Base-by-base conservation (phyloP, 1,140 invertebrate genomes). In the Drosophila athabasca region DNA sequence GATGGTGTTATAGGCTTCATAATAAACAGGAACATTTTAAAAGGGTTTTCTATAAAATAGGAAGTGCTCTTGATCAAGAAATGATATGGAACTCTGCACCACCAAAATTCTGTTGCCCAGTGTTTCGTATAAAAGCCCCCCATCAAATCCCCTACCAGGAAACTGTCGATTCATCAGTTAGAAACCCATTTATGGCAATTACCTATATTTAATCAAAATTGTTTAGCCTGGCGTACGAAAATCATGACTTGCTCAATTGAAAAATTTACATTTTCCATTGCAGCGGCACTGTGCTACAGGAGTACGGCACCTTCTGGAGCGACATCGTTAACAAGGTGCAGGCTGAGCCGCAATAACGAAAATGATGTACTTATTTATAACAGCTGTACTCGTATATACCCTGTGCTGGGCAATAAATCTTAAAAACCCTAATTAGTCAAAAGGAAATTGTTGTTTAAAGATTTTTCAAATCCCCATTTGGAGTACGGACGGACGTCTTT, bases 301-400 rank as follows among this genome's bases (percentile, higher is more conserved):
- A 95, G 48, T 96, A 95, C 79, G 93, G 93, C 11, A 94, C 93
- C 11, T 96, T 95, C 84, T 96, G 95, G 95, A 93, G 94, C 17
- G 93, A 95, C 45, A 90, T 95, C 62, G 69, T 91, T 6, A 76
- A 67, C 62, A 90, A 90, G 54, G 83, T 91, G 58, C 83, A 85
- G 54, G 64, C 71, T 31, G 53, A 81, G 65, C 64, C 62, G 39
- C 55, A 76, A 62, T 76, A 68, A 62, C 60, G 31, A 24, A 59
- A 50, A 81, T 48, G n/a, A 74, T 70, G 65, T 53, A 59, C 31
- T 49, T 49, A 65, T 13, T 66, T 65, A 62, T 52, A 61, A 51
- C 57, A 77, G 69, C 71, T 69, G 51, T 67, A 77, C 35, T 39
- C 11, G 35, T 39, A 39, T 39, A 39, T 39, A 39, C 44, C 61